Evolutionary conservation across 2,888 invertebrate species (phyloP), one percentile per base, ranked within the genome.

Genomic region (Euspilapteryx auroguttella): DNA sequence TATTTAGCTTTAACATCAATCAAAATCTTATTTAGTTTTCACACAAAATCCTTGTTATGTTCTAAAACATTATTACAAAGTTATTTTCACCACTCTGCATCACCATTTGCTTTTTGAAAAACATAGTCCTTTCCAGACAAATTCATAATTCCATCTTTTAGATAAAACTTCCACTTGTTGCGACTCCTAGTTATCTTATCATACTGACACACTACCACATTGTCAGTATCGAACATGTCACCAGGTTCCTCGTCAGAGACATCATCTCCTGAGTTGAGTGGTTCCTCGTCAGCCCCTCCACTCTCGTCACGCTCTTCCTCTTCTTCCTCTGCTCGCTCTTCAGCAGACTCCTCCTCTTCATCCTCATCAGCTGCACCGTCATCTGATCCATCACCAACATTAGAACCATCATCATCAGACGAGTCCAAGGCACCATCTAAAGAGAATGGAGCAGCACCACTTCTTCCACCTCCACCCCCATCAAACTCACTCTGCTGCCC

Each of bases 91-190:
- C 99, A 99, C 64, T 99, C 99, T 13, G 98, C 98, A 79, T 99
- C 99, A 41, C 99, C 99, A 49, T 89, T 93, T 9, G 97, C 96
- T 78, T 94, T 96, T 76, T 97, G 97, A 79, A 99, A 99, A 49
- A 98, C 94, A 78, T 88, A 98, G 79, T 99, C 99, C 69, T 93
- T 94, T 25, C 98, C 97, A 41, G 88, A 88, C 52, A 99, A 83
- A 79, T 96, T 98, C 99, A 99, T 99, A 38, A 99, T 97, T 33
- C 99, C 99, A 76, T 99, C 99, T 77, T 99, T 99, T 38, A 99
- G 79, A 64, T 95, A 93, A 65, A 99, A 98, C 79, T 98, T 99
- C 99, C 99, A 99, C 68, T 95, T 95, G 68, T 96, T 97, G 49
- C 98, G 87, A 61, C 93, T 96, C 59, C 99, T 85, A 38, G 96